Evolutionary conservation across 2,113 vertebrate genomes (phyloP).

Genomic region (Malurus elegans): DNA sequence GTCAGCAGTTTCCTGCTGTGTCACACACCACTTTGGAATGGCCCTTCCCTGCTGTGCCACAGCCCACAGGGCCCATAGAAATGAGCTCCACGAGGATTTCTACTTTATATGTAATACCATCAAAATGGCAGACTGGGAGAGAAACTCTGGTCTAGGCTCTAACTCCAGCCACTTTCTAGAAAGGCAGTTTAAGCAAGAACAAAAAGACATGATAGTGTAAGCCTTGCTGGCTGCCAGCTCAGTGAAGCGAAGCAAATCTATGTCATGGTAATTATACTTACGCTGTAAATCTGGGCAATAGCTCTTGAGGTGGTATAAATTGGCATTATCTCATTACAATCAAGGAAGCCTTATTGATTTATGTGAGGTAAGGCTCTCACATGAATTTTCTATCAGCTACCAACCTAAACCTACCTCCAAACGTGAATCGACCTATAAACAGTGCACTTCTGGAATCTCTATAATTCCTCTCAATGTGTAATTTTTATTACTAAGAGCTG

Average conservation of each 20-base stretch:
- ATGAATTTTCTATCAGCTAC: not conserved
- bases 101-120: not conserved
- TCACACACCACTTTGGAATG: not conserved
- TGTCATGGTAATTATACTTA: constrained; percentile 41
- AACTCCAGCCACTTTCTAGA: not conserved
- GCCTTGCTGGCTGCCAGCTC: constrained; percentile 17
- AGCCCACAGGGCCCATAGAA: not conserved
- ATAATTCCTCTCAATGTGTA: not conserved
- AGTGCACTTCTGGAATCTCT: constrained; percentile 21
- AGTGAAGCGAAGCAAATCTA: constrained; percentile 42
- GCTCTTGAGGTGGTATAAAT: constrained; percentile 30
- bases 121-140: not conserved
- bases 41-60: not conserved
- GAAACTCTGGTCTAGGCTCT: not conserved
- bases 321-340: constrained; percentile 13
- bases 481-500: constrained; percentile 32
- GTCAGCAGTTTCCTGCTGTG: not conserved
- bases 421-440: not conserved
- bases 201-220: not conserved
- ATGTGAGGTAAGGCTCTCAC: not conserved
- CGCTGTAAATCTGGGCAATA: constrained; percentile 22
- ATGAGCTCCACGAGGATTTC: fast-evolving
- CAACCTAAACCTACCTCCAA: not conserved
- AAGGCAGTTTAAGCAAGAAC: not conserved
- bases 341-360: constrained; percentile 19